Evolutionary conservation across 2,797 vertebrate genomes (phyloP), one percentile per base, ranked within the genome.

Genomic region (Cuniculus paca): DNA sequence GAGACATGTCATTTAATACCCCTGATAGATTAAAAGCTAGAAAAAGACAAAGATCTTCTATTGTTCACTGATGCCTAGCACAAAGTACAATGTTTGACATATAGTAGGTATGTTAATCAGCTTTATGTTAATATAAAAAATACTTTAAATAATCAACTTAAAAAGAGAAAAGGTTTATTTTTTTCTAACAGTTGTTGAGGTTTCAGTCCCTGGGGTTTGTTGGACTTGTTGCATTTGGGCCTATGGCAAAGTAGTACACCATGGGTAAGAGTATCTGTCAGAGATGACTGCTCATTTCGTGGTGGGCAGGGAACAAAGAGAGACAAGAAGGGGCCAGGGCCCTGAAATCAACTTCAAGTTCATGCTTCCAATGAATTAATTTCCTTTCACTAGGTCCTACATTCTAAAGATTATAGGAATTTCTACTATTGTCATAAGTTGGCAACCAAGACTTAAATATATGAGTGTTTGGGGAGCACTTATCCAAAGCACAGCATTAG

Each of bases 51-150:
- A 86, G 42, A 90, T 83, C 36, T 70, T 83, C 17, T 90, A 89
- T 86, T 88, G 50, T 88, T 94, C 22, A 92, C 34, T 94, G 26
- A 87, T 90, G 31, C 54, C 42, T 85, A 74, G 78, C 26, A 84
- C 1, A 6, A 84, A 92, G 28, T 80, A 45, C 22, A 92, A 36
- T 81, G 65, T 20, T 63, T 77, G 61, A 70, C 36, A 96, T 20
- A 74, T n/a, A 74, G 31, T 75, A 31, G 11, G 60, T 70, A 24
- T 48, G 34, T 91, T 48, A 65, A 45, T 36, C 42, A 79, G 31
- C 34, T 58, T 70, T 79, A 34, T 22, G 36, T 50, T n/a, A 17
- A 42, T 65, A 14, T 72, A 80, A 72, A 39, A 87, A 70, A 34
- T 48, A 70, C 12, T n/a, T 72, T 54, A 68, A 56, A 68, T 86